A percentile compares a stretch with the other conserved stretches of the same genome.
Evolutionary conservation across 2,113 vertebrate species (phyloP).

Genomic region (Orthonyx spaldingii): DNA sequence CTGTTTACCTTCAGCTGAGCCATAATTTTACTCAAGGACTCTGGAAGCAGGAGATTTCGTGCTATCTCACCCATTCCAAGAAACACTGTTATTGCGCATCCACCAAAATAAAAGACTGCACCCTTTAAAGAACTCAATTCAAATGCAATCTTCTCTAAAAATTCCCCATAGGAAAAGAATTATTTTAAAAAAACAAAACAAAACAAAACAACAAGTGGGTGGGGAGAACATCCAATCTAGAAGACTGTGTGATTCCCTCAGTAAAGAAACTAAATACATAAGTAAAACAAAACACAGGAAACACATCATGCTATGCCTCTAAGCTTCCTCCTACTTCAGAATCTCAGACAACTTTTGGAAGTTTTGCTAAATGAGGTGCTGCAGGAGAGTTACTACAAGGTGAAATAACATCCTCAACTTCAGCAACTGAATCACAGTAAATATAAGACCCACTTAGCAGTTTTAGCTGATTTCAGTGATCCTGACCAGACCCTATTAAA

Average conservation of each 20-base stretch:
- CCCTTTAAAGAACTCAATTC: not conserved
- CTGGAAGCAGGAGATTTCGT: not conserved
- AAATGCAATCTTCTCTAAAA: not conserved
- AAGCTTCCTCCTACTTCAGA: not conserved
- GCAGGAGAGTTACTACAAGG: not conserved
- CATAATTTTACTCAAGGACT: not conserved
- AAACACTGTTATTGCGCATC: not conserved
- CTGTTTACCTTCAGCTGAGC: not conserved
- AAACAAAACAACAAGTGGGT: too few species aligned
- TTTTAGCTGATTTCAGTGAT: not conserved
- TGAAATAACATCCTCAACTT: not conserved
- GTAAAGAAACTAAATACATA: not conserved
- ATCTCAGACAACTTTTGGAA: not conserved
- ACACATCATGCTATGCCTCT: not conserved
- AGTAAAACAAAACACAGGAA: not conserved
- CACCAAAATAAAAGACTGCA: not conserved
- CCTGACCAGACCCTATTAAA: not conserved
- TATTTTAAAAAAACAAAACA: too few species aligned
- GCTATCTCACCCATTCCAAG: not conserved
- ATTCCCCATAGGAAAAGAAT: not conserved
- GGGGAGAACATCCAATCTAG: not conserved
- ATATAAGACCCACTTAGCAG: fast-evolving
- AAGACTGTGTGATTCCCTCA: not conserved
- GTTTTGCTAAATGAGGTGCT: not conserved
- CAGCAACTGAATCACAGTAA: not conserved